phyloP scores from a whole-genome alignment of 2,113 vertebrate species.

The Sclerurus mexicanus region DNA sequence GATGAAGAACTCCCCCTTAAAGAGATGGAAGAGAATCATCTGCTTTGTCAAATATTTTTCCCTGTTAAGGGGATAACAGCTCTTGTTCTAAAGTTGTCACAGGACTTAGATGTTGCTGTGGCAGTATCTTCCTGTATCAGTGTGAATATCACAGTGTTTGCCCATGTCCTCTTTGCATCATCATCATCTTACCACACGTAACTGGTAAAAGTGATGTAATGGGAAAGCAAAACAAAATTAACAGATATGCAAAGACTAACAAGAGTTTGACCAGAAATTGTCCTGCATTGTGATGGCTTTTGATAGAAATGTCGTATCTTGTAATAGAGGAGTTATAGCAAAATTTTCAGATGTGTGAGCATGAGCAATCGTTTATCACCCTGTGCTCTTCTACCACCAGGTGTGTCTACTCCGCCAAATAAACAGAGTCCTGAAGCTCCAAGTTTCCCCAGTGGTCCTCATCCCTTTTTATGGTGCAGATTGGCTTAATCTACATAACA shows the following conservation, averaged over 20 bases:
- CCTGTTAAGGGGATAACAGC: not conserved
- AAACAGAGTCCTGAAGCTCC: not conserved
- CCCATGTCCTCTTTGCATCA: accelerated
- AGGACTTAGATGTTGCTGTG: not conserved
- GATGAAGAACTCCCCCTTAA: not conserved
- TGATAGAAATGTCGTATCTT: not conserved
- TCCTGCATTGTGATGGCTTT: not conserved
- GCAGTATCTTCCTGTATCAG: not conserved
- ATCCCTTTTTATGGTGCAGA: not conserved
- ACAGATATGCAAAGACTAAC: not conserved
- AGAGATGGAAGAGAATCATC: not conserved
- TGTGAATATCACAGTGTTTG: not conserved
- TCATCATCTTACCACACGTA: not conserved
- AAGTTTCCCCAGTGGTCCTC: not conserved
- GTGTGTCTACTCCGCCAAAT: not conserved
- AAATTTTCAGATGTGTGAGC: accelerated
- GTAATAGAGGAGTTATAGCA: not conserved
- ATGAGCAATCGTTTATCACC: not conserved
- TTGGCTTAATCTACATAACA: not conserved
- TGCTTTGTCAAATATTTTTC: not conserved
- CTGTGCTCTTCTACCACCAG: not conserved
- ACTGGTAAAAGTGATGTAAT: not conserved
- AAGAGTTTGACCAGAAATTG: not conserved
- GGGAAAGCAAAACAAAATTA: not conserved
- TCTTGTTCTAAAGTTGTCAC: not conserved